Base-by-base conservation (phyloP, 2,888 invertebrate species). In the Spatulosminthurus flaviceps region DNA sequence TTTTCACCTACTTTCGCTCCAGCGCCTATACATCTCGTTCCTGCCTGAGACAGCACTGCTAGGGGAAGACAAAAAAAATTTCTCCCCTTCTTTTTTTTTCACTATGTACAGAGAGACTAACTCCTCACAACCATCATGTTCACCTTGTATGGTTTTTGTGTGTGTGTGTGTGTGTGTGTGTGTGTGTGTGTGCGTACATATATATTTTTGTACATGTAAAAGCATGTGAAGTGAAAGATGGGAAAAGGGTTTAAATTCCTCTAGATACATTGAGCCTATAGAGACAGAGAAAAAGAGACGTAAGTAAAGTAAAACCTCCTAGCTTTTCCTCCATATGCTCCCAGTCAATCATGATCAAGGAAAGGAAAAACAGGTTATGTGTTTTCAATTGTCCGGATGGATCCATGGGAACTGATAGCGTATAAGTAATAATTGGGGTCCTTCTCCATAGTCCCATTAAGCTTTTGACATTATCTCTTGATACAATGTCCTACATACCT, bases 41-140 rank as follows among this genome's bases (percentile, higher is more conserved):
- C 76, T 76, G 76, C 42, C 69, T 76, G 76, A 76, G 76, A 76
- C 76, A 76, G 76, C 76, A 26, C 76, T 67, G 67, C 75, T n/a
- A n/a, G n/a, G n/a, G n/a, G n/a, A n/a, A n/a, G n/a, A n/a, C n/a
- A n/a, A n/a, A n/a, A n/a, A n/a, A n/a, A n/a, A n/a, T n/a, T n/a
- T n/a, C n/a, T n/a, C n/a, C n/a, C n/a, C n/a, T n/a, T n/a, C n/a
- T 75, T 75, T 64, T 64, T 41, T 61, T 28, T n/a, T 26, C 73
- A 64, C 74, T 61, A 16, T 60, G 13, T 34, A 34, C 9, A 34
- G 34, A 4, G n/a, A 7, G 34, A 34, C 34, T 34, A 9, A 16
- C 69, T 21, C 29, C 71, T 42, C 42, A 28, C 29, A 24, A 24
- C 28, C 64, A 28, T 19, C 16, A 19, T 22, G 19, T 21, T 29